Evolutionary conservation across 2,888 invertebrate species (phyloP).

Genomic region (Thalpophila matura): DNA sequence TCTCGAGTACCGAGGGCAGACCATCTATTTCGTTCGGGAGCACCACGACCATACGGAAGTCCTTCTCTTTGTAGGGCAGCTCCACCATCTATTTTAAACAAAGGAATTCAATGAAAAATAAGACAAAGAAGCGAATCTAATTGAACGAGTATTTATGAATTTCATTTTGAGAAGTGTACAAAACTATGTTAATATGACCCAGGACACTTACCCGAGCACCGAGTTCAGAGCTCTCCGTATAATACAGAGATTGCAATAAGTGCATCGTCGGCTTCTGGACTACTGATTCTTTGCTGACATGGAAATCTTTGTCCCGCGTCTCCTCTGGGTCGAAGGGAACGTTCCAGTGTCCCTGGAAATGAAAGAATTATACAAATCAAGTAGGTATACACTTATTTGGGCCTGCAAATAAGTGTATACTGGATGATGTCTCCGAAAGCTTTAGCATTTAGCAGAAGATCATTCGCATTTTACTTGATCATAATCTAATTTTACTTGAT

Average conservation of each 20-base stretch:
- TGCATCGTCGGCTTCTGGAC: slow-evolving; percentile 77
- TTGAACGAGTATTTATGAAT: neutral
- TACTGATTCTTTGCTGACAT: slow-evolving; percentile 60
- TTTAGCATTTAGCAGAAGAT: neutral
- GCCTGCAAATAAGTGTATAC: no score
- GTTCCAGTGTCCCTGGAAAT: slow-evolving; percentile 75
- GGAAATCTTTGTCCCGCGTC: slow-evolving; percentile 73
- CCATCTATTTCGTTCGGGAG: slow-evolving; percentile 75
- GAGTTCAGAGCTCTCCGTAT: slow-evolving; percentile 67
- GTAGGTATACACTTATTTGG: neutral
- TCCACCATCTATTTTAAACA: slow-evolving; percentile 72
- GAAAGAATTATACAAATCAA: neutral
- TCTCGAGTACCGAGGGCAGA: slow-evolving; percentile 68
- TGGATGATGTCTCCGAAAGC: neutral
- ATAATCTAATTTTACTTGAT: neutral
- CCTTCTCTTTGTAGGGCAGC: slow-evolving; percentile 75
- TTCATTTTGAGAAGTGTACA: neutral
- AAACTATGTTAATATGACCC: no score
- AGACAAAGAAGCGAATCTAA: no score
- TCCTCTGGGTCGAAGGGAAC: slow-evolving; percentile 70
- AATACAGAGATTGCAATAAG: slow-evolving; percentile 66
- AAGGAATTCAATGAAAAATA: slow-evolving; percentile 11
- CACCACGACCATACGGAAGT: slow-evolving; percentile 78
- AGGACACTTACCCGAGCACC: slow-evolving; percentile 70
- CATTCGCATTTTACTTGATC: neutral